Evolutionary conservation across 1,140 invertebrate genomes (phyloP), one percentile per base, ranked within the genome.

Genomic region (Anastrepha obliqua): DNA sequence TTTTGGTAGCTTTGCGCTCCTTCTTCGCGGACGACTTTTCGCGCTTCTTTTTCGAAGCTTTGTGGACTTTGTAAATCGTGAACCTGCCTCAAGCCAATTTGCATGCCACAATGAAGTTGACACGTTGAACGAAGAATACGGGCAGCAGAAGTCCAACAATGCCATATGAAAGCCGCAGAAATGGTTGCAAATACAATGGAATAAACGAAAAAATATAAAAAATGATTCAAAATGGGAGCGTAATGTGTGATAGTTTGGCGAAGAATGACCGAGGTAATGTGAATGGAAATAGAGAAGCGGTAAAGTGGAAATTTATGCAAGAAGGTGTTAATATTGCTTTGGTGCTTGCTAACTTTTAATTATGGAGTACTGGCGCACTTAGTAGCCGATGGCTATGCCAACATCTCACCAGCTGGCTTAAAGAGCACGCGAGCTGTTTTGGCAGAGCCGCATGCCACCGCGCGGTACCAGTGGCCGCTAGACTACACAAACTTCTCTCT

Each of bases 1-100:
- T 99, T 95, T 99, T 99, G 6, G 99, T 99, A n/a, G 99, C 99
- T 94, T 99, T 99, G 88, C 98, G 96, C 93, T 99, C 99, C 92
- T 98, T 97, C 93, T 98, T 98, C 2, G 97, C 98, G 1, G 98
- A 98, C 42, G 97, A 98, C 92, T 98, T 99, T 91, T 98, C 98
- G 64, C 97, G 95, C 95, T 98, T 99, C 95, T 97, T 99, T 93
- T 96, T 96, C 92, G 97, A 98, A n/a, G 97, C 97, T 94, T 98
- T 98, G 94, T 98, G 97, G 39, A 97, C 96, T 94, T 98, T 98
- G 93, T 98, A 98, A 92, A 98, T 98, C 87, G 97, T 98, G 93
- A 98, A 98, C 90, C 97, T 95, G n/a, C 20, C 81, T 13, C 85
- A 9, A 62, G 85, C 60, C 58, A 65, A 42, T 85, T 85, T 85